phyloP scores from a whole-genome alignment of 2,888 invertebrate species.

The Drosophila ezoana region DNA sequence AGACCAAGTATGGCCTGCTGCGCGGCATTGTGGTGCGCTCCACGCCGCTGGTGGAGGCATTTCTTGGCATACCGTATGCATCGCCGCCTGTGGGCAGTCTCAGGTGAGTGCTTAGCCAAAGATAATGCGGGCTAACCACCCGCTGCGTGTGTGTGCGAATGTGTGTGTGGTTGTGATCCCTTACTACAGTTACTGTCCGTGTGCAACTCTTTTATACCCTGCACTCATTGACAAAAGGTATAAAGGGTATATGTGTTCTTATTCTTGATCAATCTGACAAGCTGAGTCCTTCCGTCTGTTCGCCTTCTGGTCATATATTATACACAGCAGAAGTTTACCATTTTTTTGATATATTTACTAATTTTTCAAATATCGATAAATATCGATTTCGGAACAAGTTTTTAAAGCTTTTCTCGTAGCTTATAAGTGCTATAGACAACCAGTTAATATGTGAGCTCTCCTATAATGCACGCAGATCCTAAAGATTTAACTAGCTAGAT shows the following conservation, averaged over 20 bases:
- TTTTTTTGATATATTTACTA: too few relatives aligned
- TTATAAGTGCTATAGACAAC: too few relatives aligned
- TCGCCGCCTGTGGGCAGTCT: slow-evolving; percentile 95
- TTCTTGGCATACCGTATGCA: slow-evolving; percentile 97
- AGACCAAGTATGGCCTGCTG: slow-evolving; percentile 95
- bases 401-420: too few relatives aligned
- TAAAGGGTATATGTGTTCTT: neutral
- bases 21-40: slow-evolving; percentile 93
- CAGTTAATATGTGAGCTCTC: too few relatives aligned
- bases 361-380: too few relatives aligned
- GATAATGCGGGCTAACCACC: slow-evolving; percentile 31
- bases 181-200: slow-evolving; percentile 13
- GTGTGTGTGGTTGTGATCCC: slow-evolving; percentile 1
- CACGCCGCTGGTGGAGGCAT: slow-evolving; percentile 93
- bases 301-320: too few relatives aligned
- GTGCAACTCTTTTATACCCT: slow-evolving; percentile 11
- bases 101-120: slow-evolving; percentile 86
- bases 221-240: neutral
- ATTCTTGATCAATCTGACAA: too few relatives aligned
- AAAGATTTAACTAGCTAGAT: too few relatives aligned
- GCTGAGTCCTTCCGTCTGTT: too few relatives aligned
- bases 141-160: neutral
- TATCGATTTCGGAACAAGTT: too few relatives aligned
- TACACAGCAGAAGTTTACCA: too few relatives aligned
- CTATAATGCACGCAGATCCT: too few relatives aligned